Base-by-base conservation (phyloP, 2,113 vertebrate genomes). In the Toxotes jaculatrix region DNA sequence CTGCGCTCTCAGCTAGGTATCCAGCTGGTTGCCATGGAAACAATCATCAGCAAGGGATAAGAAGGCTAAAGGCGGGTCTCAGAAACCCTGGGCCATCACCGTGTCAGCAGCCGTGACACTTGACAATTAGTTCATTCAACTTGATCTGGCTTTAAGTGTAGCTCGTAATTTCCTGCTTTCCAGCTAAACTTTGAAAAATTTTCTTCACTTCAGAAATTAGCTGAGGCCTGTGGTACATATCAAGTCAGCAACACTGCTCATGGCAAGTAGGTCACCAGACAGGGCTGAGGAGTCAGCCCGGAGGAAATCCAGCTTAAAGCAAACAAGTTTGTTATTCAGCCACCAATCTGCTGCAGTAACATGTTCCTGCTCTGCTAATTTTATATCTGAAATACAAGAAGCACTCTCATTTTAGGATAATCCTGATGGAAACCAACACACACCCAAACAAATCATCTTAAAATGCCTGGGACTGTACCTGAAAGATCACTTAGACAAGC, bases 191-290 rank as follows among this genome's bases (percentile, higher is more conserved):
- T 89, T 71, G 36, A n/a, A 68, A 81, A 19, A 49, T 61, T n/a
- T 65, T 71, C 27, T 4, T 56, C 32, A 55, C 69, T 68, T 68
- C 13, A 72, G 53, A 77, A 88, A 82, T 82, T 34, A 84, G 72
- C 68, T 38, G 51, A 67, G 53, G 81, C 31, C 32, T 32, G 59
- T 34, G 9, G 43, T 27, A 38, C 27, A 27, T 3, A 77, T 57
- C 19, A 69, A 88, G 74, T 84, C 77, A 75, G 83, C 73, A 74
- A 77, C 83, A 16, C 23, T 13, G 66, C 77, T 79, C 2, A 9
- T 45, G 79, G 76, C 88, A 93, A 92, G 70, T 91, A 91, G 90
- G 91, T 92, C 91, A 91, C 16, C 79, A 87, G 75, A 66, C 74
- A 17, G 63, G 51, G 55, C 62, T 63, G 83, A 64, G 62, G 53